These are phyloP conservation scores for Drosophila subpulchrella DNA, from an alignment of 1,140 invertebrate genomes.

Conservation along the genomic window DNA sequence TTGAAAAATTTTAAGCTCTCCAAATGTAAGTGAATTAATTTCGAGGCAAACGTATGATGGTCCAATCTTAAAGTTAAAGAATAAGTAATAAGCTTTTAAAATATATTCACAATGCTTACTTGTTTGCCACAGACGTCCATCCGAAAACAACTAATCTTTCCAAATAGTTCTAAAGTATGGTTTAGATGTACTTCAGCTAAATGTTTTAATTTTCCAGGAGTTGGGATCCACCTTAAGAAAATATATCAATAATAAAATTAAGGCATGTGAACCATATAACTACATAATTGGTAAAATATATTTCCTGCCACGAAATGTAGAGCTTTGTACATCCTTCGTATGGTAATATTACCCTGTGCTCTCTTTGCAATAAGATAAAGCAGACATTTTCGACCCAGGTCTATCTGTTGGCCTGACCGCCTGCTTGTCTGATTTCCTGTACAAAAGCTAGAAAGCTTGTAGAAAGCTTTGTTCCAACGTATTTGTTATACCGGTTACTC, in stretches of 20 bases:
- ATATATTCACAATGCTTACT: slow-evolving; percentile 35
- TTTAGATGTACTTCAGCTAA: slow-evolving; percentile 60
- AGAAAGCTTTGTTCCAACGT: too few species aligned
- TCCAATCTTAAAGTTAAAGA: slow-evolving; percentile 87
- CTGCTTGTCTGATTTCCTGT: too few species aligned
- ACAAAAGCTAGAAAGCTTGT: too few species aligned
- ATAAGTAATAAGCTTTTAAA: not conserved
- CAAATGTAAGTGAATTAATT: slow-evolving; percentile 87
- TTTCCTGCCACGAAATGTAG: too few species aligned
- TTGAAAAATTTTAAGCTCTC: slow-evolving; percentile 90
- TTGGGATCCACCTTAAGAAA: slow-evolving; percentile 54
- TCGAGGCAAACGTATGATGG: slow-evolving; percentile 91
- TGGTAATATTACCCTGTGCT: too few species aligned
- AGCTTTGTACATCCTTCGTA: too few species aligned
- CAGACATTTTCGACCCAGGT: too few species aligned
- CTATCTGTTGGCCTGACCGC: too few species aligned
- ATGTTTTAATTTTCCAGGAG: slow-evolving; percentile 45
- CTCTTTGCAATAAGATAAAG: too few species aligned
- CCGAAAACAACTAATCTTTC: slow-evolving; percentile 52
- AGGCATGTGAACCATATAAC: too few species aligned
- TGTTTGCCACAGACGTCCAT: slow-evolving; percentile 67
- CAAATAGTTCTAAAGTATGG: slow-evolving; percentile 58
- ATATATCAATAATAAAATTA: not conserved
- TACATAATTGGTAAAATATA: too few species aligned
- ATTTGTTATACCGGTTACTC: too few species aligned